These are phyloP conservation scores for Anabas testudineus DNA, from an alignment of 2,797 vertebrate genomes.

Conservation along the genomic window DNA sequence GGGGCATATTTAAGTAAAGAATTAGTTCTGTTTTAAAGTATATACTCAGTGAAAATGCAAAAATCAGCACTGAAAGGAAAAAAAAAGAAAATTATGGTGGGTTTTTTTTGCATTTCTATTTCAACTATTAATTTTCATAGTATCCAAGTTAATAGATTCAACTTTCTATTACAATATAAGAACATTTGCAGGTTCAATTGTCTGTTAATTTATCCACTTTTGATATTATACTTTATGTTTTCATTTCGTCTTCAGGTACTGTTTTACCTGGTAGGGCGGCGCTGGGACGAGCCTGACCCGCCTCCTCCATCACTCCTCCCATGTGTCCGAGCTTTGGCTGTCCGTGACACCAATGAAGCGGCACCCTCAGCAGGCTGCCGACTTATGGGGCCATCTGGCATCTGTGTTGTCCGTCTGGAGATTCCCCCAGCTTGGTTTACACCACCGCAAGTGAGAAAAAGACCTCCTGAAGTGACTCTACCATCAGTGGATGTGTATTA, in stretches of 20 bases:
- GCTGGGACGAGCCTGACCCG: slow-evolving; percentile 87
- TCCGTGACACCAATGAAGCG: slow-evolving; percentile 87
- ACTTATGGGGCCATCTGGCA: slow-evolving; percentile 87
- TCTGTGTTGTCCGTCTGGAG: slow-evolving; percentile 95
- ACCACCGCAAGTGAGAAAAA: slow-evolving; percentile 83
- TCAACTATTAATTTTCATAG: background rate
- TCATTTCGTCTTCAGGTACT: slow-evolving; percentile 80
- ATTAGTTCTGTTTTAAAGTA: too few species aligned
- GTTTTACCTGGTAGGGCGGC: slow-evolving; percentile 91
- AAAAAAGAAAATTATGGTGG: background rate
- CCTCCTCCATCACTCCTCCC: slow-evolving; percentile 83
- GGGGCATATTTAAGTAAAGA: too few species aligned
- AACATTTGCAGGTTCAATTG: background rate
- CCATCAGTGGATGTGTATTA: slow-evolving; percentile 92
- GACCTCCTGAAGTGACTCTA: slow-evolving; percentile 78
- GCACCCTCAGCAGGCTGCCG: slow-evolving; percentile 88
- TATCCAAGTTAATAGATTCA: background rate
- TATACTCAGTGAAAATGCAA: too few species aligned
- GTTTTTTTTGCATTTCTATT: background rate
- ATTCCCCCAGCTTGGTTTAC: slow-evolving; percentile 92
- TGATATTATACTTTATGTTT: background rate
- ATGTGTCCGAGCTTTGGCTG: slow-evolving; percentile 89
- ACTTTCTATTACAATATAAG: background rate
- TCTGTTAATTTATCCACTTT: background rate
- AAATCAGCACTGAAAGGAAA: too few species aligned